Percentiles rank a stretch among this genome's conserved stretches.
These are phyloP conservation scores for Seriola quinqueradiata DNA, from an alignment of 2,113 vertebrate genomes.

Conservation along the genomic window DNA sequence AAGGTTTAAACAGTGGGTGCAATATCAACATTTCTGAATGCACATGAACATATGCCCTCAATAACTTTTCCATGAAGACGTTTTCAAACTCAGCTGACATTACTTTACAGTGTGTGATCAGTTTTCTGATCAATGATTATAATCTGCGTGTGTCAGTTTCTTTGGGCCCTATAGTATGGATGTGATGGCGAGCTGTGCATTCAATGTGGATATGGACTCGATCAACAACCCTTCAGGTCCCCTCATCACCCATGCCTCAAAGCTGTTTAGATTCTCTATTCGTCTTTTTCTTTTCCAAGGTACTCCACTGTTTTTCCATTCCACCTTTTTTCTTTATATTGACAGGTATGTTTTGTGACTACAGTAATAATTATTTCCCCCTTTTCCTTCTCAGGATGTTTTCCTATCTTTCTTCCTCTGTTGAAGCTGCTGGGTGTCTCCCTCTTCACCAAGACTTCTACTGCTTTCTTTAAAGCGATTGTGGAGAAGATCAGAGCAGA, in stretches of 20 bases:
- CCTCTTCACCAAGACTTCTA: conserved; percentile 57
- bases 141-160: conserved; percentile 54
- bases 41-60: no score
- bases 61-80: no score
- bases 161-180: conserved; percentile 80
- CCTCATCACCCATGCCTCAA: conserved; percentile 77
- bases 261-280: conserved; percentile 68
- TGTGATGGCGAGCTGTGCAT: conserved; percentile 79
- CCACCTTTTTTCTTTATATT: no score
- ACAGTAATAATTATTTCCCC: no score
- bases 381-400: conserved; percentile 65
- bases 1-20: no score
- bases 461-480: conserved; percentile 67
- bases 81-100: no score
- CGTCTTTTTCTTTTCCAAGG: conserved; percentile 62
- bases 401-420: conserved; percentile 74
- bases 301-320: not conserved
- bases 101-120: no score
- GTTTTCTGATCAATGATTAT: not conserved
- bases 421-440: conserved; percentile 77
- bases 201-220: conserved; percentile 83
- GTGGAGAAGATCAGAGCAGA: conserved; percentile 80
- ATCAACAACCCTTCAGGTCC: conserved; percentile 78
- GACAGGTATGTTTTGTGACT: not conserved
- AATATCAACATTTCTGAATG: no score